Evolutionary conservation across 1,140 invertebrate genomes (phyloP).

Genomic region (Drosophila sp.): DNA sequence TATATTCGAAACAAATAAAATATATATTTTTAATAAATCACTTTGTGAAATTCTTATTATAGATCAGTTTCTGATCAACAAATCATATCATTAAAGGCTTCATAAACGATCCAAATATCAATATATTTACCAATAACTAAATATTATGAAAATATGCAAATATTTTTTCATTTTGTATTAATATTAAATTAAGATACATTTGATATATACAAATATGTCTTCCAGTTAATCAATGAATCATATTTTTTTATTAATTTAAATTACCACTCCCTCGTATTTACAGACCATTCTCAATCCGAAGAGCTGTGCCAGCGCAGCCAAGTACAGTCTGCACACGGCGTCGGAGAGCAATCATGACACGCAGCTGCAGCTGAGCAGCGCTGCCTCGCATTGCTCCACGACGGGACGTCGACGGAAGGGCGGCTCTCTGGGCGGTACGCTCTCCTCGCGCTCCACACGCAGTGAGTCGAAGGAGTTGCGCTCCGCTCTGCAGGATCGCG

Average conservation of each 20-base stretch:
- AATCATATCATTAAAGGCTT: conserved; percentile 65
- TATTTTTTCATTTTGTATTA: too few species aligned
- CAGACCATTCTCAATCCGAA: conserved; percentile 82
- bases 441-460: conserved; percentile 80
- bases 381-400: conserved; percentile 86
- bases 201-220: too few species aligned
- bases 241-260: not conserved
- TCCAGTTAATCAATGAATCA: too few species aligned
- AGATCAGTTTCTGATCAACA: too few species aligned
- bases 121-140: not conserved
- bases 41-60: too few species aligned
- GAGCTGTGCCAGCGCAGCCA: conserved; percentile 69
- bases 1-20: not conserved
- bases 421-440: conserved; percentile 70
- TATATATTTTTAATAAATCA: conserved; percentile 3
- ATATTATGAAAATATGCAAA: not conserved
- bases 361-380: conserved; percentile 44
- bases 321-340: conserved; percentile 70
- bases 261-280: conserved; percentile 12
- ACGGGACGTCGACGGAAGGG: conserved; percentile 87
- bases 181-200: too few species aligned
- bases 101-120: not conserved
- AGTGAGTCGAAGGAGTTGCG: conserved; percentile 88
- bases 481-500: conserved; percentile 91
- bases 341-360: conserved; percentile 55